Evolutionary conservation across 2,888 invertebrate genomes (phyloP).

Genomic region (Pristionchus entomophagus): DNA sequence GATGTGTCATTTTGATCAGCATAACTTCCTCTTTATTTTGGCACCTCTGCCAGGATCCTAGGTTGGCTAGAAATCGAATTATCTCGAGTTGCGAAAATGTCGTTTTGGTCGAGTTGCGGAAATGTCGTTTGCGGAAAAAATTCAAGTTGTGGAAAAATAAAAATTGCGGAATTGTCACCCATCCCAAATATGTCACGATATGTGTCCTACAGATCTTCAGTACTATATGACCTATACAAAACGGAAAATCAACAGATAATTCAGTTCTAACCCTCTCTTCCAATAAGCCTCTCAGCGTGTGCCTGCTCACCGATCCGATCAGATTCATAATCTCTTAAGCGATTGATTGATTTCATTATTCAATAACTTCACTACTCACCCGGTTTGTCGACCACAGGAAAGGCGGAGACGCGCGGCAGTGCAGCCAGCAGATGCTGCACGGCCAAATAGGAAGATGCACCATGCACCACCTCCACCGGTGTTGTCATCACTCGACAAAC

Average conservation of each 20-base stretch:
- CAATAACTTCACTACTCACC: conserved; percentile 81
- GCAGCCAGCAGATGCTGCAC: conserved; percentile 88
- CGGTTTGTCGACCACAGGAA: conserved; percentile 91
- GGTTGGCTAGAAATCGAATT: too few relatives aligned
- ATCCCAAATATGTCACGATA: too few relatives aligned
- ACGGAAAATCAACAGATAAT: too few relatives aligned
- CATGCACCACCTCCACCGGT: conserved; percentile 78
- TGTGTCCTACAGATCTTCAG: too few relatives aligned
- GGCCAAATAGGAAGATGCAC: conserved; percentile 80
- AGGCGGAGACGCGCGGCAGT: conserved; percentile 85
- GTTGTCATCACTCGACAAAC: conserved; percentile 96
- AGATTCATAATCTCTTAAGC: conserved; percentile 85
- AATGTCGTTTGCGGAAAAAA: not conserved
- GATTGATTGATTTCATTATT: not conserved
- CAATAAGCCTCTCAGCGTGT: conserved; percentile 72
- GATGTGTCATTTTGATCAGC: too few relatives aligned
- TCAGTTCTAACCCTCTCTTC: conserved; percentile 51
- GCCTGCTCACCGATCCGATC: conserved; percentile 84
- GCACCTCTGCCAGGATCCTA: too few relatives aligned
- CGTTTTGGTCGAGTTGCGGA: too few relatives aligned
- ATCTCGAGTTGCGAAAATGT: too few relatives aligned
- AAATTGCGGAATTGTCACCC: too few relatives aligned
- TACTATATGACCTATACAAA: too few relatives aligned
- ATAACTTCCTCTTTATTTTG: too few relatives aligned
- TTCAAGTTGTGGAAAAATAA: too few relatives aligned